Evolutionary conservation across 2,797 vertebrate species (phyloP), one percentile per base, ranked within the genome.

Genomic region (Sciurus carolinensis): DNA sequence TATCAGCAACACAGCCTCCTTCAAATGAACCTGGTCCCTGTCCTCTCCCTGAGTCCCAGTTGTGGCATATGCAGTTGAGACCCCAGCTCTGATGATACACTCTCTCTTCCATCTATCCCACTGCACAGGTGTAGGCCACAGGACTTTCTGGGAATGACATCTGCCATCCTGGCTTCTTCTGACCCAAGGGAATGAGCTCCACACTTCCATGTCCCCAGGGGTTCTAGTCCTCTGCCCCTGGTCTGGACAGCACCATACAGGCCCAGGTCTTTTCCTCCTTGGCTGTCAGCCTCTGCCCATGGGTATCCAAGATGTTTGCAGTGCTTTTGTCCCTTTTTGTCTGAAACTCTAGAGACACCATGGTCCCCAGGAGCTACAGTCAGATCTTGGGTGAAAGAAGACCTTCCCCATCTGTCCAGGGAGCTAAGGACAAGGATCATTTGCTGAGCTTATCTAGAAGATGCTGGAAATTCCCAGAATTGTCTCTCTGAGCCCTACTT

Each of bases 101-200:
- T 22, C 36, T 73, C 77, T 96, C 88, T 86, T 44, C 81, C 39
- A 96, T 79, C 52, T 73, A 15, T 89, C n/a, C 12, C 5, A 10
- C 28, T 88, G 5, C 57, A 24, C 93, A 99, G 99, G 98, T 98
- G 66, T 99, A 99, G 66, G 98, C 88, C 80, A 64, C 96, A 52
- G 89, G 95, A 77, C 33, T 94, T 62, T 97, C 75, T 75, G 98
- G 97, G 94, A 99, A 98, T 95, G 98, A 98, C 92, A 96, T 99
- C 97, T 99, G 99, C 92, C 99, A 99, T 0, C 79, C 97, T 36
- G 99, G 99, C 2, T 98, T 99, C 97, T 99, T 99, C 98, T 99
- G 99, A 92, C 99, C 99, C 7, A 72, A 95, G 36, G 99, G 99
- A 71, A 98, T 98, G 0, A 96, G 97, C 2, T 97, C 98, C 44